These are phyloP conservation scores for Phalera bucephala DNA, from an alignment of 2,888 invertebrate species.

Conservation along the genomic window DNA sequence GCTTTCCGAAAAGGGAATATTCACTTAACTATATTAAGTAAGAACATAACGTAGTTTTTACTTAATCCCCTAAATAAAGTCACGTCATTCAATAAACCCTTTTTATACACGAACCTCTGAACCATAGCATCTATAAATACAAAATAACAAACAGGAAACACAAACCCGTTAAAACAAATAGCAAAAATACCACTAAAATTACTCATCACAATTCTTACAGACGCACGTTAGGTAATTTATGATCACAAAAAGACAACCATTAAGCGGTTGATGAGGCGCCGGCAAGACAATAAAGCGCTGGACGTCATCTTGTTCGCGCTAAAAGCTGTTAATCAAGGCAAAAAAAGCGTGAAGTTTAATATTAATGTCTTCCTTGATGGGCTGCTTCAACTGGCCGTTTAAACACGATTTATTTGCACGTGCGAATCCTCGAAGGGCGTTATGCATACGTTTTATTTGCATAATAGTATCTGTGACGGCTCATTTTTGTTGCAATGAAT, in stretches of 20 bases:
- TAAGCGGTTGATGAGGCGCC: slow-evolving; percentile 20
- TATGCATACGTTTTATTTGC: not conserved
- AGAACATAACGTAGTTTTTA: too few species aligned
- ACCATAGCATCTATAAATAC: not conserved
- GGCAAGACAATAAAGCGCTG: slow-evolving; percentile 20
- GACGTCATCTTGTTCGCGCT: slow-evolving; percentile 25
- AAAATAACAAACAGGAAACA: not conserved
- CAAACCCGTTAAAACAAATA: not conserved
- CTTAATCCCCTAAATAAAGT: too few species aligned
- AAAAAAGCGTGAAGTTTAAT: slow-evolving; percentile 42
- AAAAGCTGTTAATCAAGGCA: slow-evolving; percentile 36
- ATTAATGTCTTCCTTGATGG: slow-evolving; percentile 60
- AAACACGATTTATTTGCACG: slow-evolving; percentile 44
- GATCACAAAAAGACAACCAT: slow-evolving; percentile 23
- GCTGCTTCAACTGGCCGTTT: slow-evolving; percentile 37
- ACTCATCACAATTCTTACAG: not conserved
- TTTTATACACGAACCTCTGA: too few species aligned
- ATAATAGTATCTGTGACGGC: not conserved
- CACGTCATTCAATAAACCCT: too few species aligned
- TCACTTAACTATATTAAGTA: too few species aligned
- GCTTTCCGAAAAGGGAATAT: too few species aligned
- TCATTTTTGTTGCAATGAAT: not conserved
- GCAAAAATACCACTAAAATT: slow-evolving; percentile 1
- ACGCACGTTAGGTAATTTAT: slow-evolving; percentile 19
- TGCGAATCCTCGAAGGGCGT: slow-evolving; percentile 22